Percentiles rank a stretch among this genome's conserved stretches.
Conservation (phyloP, 2,888 invertebrate genomes). For the Heteromyza rotundicornis region DNA sequence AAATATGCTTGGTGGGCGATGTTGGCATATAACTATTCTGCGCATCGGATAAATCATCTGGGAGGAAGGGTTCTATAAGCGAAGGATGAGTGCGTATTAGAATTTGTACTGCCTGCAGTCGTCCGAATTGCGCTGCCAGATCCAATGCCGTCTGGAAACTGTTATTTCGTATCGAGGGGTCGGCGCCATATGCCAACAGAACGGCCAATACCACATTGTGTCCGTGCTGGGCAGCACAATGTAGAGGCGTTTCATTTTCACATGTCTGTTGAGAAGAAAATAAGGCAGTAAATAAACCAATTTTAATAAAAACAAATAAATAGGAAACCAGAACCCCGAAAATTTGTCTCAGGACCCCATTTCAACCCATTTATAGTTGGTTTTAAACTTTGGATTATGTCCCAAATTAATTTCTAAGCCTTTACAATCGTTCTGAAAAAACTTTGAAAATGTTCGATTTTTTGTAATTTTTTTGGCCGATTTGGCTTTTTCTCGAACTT, state of each 20-base stretch:
- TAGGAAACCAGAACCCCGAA: too few relatives aligned
- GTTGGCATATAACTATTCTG: slow-evolving; percentile 3
- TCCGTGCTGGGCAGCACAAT: slow-evolving; percentile 92
- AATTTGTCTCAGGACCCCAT: too few relatives aligned
- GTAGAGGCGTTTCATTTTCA: slow-evolving; percentile 87
- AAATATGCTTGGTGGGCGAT: slow-evolving; percentile 47
- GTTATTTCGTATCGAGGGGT: slow-evolving; percentile 84
- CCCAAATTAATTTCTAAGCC: too few relatives aligned
- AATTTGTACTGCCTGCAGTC: slow-evolving; percentile 82
- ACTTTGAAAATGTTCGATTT: too few relatives aligned
- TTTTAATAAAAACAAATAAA: too few relatives aligned
- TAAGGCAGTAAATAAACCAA: slow-evolving; percentile 58
- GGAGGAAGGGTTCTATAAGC: slow-evolving; percentile 69
- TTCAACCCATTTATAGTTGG: too few relatives aligned
- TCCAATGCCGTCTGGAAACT: slow-evolving; percentile 91
- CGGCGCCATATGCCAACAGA: slow-evolving; percentile 82
- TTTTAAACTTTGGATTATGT: too few relatives aligned
- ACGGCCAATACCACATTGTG: slow-evolving; percentile 84
- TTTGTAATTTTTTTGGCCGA: too few relatives aligned
- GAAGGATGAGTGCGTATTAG: slow-evolving; percentile 82
- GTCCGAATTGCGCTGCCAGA: slow-evolving; percentile 88
- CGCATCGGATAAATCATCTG: slow-evolving; percentile 25
- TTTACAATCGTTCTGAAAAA: too few relatives aligned
- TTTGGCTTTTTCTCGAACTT: too few relatives aligned
- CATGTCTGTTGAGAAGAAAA: slow-evolving; percentile 36